Conservation (phyloP, 2,113 vertebrate genomes). For the Oplegnathus fasciatus region DNA sequence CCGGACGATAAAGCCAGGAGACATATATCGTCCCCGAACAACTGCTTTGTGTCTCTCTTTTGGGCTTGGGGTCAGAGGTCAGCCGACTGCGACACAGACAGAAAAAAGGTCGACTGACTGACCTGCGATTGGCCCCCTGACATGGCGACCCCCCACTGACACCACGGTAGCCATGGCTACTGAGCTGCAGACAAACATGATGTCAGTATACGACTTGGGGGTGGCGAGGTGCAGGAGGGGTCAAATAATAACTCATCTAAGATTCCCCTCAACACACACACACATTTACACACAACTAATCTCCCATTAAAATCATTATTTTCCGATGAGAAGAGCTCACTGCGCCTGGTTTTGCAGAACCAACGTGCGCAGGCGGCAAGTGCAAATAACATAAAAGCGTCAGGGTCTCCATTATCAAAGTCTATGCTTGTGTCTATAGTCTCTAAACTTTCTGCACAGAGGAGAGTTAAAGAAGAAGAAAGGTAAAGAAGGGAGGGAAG, state of each 20-base stretch:
- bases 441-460: conserved; percentile 78
- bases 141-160: conserved; percentile 50
- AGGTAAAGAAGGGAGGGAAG: conserved; percentile 79
- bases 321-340: neutral
- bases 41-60: conserved; percentile 57
- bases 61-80: conserved; percentile 64
- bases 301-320: conserved; percentile 17
- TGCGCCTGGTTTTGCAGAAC: neutral
- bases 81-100: conserved; percentile 70
- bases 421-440: conserved; percentile 57
- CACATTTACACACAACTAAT: conserved; percentile 26
- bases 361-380: neutral
- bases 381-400: conserved; percentile 57
- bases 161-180: conserved; percentile 69
- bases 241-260: conserved; percentile 59
- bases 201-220: conserved; percentile 54
- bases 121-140: conserved; percentile 73
- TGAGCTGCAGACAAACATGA: conserved; percentile 75
- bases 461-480: conserved; percentile 78
- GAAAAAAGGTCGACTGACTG: conserved; percentile 69
- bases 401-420: conserved; percentile 78
- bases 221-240: conserved; percentile 32
- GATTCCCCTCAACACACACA: conserved; percentile 39
- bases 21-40: conserved; percentile 57
- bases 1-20: conserved; percentile 47